Percentiles rank a stretch among this genome's conserved stretches.
Evolutionary conservation across 2,797 vertebrate species (phyloP).

Genomic region (Melanitta fusca): DNA sequence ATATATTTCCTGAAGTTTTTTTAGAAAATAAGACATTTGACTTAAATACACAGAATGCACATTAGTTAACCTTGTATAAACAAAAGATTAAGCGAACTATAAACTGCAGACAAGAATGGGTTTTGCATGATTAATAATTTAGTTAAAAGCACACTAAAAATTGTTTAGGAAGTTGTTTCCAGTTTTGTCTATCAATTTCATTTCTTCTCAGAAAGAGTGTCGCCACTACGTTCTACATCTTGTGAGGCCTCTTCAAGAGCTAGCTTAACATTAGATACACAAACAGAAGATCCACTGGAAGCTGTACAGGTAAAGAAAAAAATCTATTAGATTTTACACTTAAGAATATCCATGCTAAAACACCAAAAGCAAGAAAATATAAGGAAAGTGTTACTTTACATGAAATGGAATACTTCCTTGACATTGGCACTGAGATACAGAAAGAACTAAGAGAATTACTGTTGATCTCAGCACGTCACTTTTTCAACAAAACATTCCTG

Average conservation of each 20-base stretch:
- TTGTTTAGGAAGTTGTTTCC: constrained; percentile 26
- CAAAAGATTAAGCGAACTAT: background rate
- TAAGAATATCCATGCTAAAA: background rate
- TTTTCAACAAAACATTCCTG: background rate
- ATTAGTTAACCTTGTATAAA: background rate
- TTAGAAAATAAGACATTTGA: constrained; percentile 52
- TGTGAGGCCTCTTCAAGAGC: constrained; percentile 40
- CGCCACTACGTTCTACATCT: constrained; percentile 14
- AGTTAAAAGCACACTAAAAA: background rate
- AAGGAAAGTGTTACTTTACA: background rate
- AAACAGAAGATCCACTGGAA: constrained; percentile 57
- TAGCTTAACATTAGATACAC: constrained; percentile 28
- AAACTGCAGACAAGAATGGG: constrained; percentile 20
- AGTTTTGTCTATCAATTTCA: constrained; percentile 55
- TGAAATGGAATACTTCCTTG: background rate
- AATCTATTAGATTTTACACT: background rate
- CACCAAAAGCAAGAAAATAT: background rate
- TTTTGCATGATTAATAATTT: constrained; percentile 51
- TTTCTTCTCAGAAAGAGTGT: constrained; percentile 64
- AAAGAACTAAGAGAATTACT: background rate
- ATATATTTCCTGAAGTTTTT: constrained; percentile 47
- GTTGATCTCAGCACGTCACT: background rate
- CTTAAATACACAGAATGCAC: constrained; percentile 36
- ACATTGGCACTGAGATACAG: background rate
- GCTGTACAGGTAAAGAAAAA: constrained; percentile 59